These are phyloP conservation scores for Thaumatotibia leucotreta DNA, from an alignment of 1,140 invertebrate genomes.

Conservation along the genomic window DNA sequence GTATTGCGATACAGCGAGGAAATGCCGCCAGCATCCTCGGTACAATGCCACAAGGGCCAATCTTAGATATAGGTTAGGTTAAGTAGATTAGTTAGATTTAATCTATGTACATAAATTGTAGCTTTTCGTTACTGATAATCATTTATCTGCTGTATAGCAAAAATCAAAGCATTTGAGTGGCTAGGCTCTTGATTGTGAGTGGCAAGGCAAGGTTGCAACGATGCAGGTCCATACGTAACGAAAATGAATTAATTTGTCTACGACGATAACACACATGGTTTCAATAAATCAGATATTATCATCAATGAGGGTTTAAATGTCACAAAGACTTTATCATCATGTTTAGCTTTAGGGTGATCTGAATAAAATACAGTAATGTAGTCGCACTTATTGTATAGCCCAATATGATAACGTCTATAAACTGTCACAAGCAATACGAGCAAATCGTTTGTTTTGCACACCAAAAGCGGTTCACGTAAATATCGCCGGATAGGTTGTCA, in stretches of 20 bases:
- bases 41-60: too few species aligned
- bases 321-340: neutral
- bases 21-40: too few species aligned
- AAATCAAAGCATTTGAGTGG: too few species aligned
- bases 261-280: neutral
- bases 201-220: too few species aligned
- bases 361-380: neutral
- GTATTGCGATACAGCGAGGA: too few species aligned
- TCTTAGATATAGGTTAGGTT: too few species aligned
- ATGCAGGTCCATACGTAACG: too few species aligned
- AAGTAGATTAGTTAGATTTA: too few species aligned
- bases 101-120: too few species aligned
- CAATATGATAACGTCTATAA: constrained; percentile 3
- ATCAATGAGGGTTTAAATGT: neutral
- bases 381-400: neutral
- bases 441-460: constrained; percentile 1
- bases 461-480: neutral
- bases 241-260: neutral
- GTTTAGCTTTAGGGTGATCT: neutral
- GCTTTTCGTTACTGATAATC: too few species aligned
- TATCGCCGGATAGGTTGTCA: constrained; percentile 8
- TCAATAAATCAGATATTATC: neutral
- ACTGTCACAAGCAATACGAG: constrained; percentile 1
- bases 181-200: too few species aligned
- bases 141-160: too few species aligned